phyloP scores from a whole-genome alignment of 1,140 invertebrate species.

The Zaprionus tsacasi region DNA sequence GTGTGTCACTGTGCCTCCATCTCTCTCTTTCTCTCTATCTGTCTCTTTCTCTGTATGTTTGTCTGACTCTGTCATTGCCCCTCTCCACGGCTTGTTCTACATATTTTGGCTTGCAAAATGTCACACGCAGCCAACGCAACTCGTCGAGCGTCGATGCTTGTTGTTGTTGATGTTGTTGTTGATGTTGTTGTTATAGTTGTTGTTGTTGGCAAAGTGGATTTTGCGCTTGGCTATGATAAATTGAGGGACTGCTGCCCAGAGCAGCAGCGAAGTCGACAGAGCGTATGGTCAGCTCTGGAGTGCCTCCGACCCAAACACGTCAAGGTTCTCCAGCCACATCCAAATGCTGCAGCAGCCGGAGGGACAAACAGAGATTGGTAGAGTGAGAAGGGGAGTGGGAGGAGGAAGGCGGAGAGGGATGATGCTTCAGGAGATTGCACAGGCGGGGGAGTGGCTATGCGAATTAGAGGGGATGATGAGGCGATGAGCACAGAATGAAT shows the following conservation, averaged over 20 bases:
- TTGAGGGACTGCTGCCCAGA: conserved; percentile 59
- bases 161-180: no score
- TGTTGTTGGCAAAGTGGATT: conserved; percentile 70
- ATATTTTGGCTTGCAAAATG: conserved; percentile 82
- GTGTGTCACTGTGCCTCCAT: not conserved
- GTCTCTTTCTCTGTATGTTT: conserved; percentile 7
- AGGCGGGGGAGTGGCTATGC: not conserved
- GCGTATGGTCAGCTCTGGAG: conserved; percentile 51
- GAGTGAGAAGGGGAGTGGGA: conserved; percentile 17
- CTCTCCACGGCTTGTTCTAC: conserved; percentile 74
- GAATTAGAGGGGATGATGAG: not conserved
- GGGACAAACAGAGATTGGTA: conserved; percentile 24
- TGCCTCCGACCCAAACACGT: conserved; percentile 26
- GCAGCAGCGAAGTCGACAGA: not conserved
- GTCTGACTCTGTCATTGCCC: conserved; percentile 17
- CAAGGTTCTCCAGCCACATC: conserved; percentile 30
- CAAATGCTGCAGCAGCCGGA: conserved; percentile 37
- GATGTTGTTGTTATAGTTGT: no score
- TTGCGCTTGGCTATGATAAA: conserved; percentile 79
- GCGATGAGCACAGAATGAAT: conserved; percentile 38
- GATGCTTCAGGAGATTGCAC: not conserved
- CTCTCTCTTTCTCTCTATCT: conserved; percentile 13
- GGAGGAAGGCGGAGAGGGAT: conserved; percentile 11
- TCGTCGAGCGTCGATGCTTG: conserved; percentile 41
- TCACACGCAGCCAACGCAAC: conserved; percentile 77